Base-by-base conservation (phyloP, 2,113 vertebrate genomes). In the Corythornis cristatus region DNA sequence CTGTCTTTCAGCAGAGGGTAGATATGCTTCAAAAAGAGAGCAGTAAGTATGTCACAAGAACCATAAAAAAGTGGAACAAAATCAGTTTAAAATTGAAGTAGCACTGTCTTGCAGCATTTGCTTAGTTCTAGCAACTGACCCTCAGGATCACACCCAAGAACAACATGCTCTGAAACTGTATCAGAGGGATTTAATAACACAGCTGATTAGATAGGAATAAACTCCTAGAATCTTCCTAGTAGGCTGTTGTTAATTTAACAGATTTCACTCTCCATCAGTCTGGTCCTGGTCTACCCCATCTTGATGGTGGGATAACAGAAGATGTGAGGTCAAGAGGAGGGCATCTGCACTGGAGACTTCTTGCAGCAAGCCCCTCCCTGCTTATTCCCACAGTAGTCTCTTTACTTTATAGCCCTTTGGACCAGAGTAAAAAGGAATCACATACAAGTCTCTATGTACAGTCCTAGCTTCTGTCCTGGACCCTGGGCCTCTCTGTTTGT, bases 351-450 rank as follows among this genome's bases (percentile, higher is more conserved):
- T 3, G 9, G 35, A 76, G 85, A 37, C 16, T 15, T 84, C 92
- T 33, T 8, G 31, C 46, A 58, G 78, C 7, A 53, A 57, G 6
- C 11, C 37, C 53, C 64, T 70, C 40, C 20, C 80, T 21, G 43
- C 12, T 75, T 40, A 4, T n/a, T 79, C n/a, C 33, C 40, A 29
- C 12, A 6, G 0, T 2, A 50, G 50, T 9, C 28, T n/a, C 53
- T 67, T 68, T 51, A 17, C 17, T 77, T 58, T 28, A 28, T 43
- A 1, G 0, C 35, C 3, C 0, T 21, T 28, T 2, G 0, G 25
- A 57, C n/a, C 56, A 50, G 25, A 29, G 8, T 2, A 12, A 26
- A 73, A 56, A 33, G 5, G 33, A 70, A 77, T 73, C 29, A 60
- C 26, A 37, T 8, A 46, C 21, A 78, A 66, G 70, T 71, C 78